Conservation (phyloP, 2,113 vertebrate genomes). For the Proterorhinus semilunaris region DNA sequence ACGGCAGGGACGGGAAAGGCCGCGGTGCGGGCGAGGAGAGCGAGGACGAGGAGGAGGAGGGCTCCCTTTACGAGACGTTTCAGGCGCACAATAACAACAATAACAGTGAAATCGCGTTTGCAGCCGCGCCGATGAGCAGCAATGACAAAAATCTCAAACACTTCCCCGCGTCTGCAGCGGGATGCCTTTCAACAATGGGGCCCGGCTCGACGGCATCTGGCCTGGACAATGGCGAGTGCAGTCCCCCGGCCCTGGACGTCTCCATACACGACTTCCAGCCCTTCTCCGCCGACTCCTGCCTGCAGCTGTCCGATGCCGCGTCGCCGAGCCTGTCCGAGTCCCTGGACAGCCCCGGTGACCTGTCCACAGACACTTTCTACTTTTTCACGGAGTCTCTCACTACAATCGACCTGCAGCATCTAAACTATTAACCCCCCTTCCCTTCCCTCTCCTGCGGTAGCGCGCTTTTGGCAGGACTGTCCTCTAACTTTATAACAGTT, state of each 20-base stretch:
- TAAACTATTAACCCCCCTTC: conserved; percentile 87
- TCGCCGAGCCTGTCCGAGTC: conserved; percentile 95
- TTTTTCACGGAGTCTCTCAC: conserved; percentile 98
- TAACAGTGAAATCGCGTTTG: conserved; percentile 84
- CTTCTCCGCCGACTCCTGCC: conserved; percentile 97
- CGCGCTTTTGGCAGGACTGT: background rate
- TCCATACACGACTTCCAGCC: conserved; percentile 96
- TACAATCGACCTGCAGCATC: conserved; percentile 97
- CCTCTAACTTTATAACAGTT: conserved; percentile 50
- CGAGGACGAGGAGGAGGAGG: conserved; percentile 92
- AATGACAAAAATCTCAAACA: conserved; percentile 99
- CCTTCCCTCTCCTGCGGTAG: conserved; percentile 46
- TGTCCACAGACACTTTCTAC: conserved; percentile 95
- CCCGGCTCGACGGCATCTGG: conserved; percentile 94
- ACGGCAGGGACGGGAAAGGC: conserved; percentile 84
- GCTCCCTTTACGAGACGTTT: conserved; percentile 86
- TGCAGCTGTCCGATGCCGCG: conserved; percentile 93
- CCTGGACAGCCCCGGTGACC: conserved; percentile 94
- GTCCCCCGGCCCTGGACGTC: conserved; percentile 92
- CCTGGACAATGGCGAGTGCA: conserved; percentile 90
- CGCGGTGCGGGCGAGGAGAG: conserved; percentile 82
- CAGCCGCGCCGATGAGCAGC: conserved; percentile 91
- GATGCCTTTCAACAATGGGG: conserved; percentile 96
- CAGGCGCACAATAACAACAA: conserved; percentile 83
- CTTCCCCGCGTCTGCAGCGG: conserved; percentile 97